phyloP scores from a whole-genome alignment of 53 echinoderm and acorn worm genomes.

The Luidia sarsii region DNA sequence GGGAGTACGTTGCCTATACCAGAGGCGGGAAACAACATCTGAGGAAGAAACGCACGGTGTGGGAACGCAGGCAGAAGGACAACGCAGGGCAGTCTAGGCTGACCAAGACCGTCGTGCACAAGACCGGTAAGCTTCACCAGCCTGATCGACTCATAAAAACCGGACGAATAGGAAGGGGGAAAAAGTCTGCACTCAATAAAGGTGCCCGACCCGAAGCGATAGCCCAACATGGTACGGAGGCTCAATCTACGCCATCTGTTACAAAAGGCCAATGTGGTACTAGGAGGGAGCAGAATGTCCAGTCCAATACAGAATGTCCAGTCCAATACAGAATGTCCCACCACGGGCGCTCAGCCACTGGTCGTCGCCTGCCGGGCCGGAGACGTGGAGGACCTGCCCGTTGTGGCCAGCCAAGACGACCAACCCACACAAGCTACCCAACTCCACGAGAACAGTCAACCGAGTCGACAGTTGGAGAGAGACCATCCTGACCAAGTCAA shows the following conservation, averaged over 20 bases:
- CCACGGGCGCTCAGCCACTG: not conserved
- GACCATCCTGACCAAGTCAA: not conserved
- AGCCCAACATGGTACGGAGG: no score
- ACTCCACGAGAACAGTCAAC: not conserved
- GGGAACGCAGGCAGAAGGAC: not conserved
- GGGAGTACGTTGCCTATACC: not conserved
- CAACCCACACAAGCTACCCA: not conserved
- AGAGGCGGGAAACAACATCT: not conserved
- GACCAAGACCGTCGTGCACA: no score
- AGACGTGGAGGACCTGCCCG: not conserved
- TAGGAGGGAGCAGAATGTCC: not conserved
- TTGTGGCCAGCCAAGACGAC: not conserved
- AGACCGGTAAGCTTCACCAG: no score
- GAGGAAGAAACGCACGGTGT: not conserved
- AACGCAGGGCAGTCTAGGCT: no score
- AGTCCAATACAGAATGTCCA: not conserved
- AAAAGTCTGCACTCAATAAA: no score
- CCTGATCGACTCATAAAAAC: no score
- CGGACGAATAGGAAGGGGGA: no score
- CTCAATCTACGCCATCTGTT: no score
- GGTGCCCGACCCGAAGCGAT: no score
- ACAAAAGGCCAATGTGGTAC: no score
- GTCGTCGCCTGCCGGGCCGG: not conserved
- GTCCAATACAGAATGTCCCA: not conserved
- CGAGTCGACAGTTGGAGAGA: not conserved